Evolutionary conservation across 2,797 vertebrate genomes (phyloP), one percentile per base, ranked within the genome.

Genomic region (Steatocranus sp.): DNA sequence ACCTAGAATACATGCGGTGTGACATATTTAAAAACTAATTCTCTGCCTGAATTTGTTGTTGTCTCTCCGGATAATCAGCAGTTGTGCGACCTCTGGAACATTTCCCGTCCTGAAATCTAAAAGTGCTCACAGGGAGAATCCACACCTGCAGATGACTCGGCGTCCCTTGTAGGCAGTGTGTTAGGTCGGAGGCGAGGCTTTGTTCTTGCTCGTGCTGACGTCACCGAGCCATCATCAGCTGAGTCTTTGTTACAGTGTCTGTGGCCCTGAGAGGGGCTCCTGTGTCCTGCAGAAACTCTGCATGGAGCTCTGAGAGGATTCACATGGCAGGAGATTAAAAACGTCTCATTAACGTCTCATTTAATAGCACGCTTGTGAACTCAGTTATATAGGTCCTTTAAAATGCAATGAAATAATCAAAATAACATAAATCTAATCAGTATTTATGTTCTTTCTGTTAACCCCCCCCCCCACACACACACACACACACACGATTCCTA

Each of bases 211-310:
- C 23, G 2, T 76, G 77, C 82, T 88, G 86, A 91, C 86, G 86
- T 93, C 91, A 92, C 15, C 1, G 17, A 32, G 5, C 84, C 68
- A 78, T 90, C 91, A 90, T 91, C 91, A 88, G 89, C 90, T 75
- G 86, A 90, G 87, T 66, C 91, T 92, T 89, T 93, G 91, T 87
- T 86, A 78, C 81, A 30, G 70, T 70, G 73, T 80, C 18, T 91
- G 75, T 75, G 36, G 80, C 83, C 70, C 82, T 85, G 83, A 82
- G 85, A 90, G 87, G 48, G 81, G 51, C 51, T 79, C 82, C 86
- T 77, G 74, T 86, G 75, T 90, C 77, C 80, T 66, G 75, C 76
- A 30, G 48, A 17, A 34, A 23, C 51, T 38, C 56, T 15, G 10
- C 11, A 7, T 11, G 18, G 5, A 61, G 61, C 77, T 75, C 34